Evolutionary conservation across 2,113 vertebrate genomes (phyloP), one percentile per base, ranked within the genome.

Genomic region (Hippocampus mohnikei): DNA sequence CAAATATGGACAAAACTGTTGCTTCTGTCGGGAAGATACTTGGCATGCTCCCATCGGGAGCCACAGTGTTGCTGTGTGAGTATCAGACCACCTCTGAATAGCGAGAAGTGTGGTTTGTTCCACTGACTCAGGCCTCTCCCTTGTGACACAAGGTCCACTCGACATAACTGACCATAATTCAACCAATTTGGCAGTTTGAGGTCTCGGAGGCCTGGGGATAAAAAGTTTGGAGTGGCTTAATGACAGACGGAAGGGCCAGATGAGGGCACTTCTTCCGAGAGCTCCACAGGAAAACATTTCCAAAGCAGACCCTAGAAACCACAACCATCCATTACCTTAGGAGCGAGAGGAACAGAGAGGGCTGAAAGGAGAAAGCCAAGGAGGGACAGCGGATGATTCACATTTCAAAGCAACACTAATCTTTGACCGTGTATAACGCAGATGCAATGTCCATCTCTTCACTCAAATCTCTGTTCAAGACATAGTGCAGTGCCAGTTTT

Each of bases 31-130:
- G 21, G n/a, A 62, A 52, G 70, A 80, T 72, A 68, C 70, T 81
- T 62, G 27, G 15, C 16, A 29, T 60, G 4, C 16, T 37, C 58
- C 58, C 58, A 60, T 29, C 10, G 5, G 29, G 27, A 33, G 29
- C 29, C 33, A 33, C 15, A 37, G 83, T 82, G 84, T 84, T 85
- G 76, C 68, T 93, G 87, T 90, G 89, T 77, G 75, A 50, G 82
- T 93, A 89, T 93, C 90, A 93, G 90, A 75, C 76, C 90, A 79
- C 85, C 86, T 93, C 91, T 92, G 93, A 93, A 93, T 92, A 90
- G 91, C 94, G 88, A 88, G 90, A 84, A 92, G 81, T 90, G 84
- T 91, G 88, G 87, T 90, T 91, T 89, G 90, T 84, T 92, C 81
- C 84, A 90, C 83, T 82, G 86, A 88, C 89, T 93, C 85, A 84